Conservation (phyloP, 2,113 vertebrate species). For the Leuciscus idus region DNA sequence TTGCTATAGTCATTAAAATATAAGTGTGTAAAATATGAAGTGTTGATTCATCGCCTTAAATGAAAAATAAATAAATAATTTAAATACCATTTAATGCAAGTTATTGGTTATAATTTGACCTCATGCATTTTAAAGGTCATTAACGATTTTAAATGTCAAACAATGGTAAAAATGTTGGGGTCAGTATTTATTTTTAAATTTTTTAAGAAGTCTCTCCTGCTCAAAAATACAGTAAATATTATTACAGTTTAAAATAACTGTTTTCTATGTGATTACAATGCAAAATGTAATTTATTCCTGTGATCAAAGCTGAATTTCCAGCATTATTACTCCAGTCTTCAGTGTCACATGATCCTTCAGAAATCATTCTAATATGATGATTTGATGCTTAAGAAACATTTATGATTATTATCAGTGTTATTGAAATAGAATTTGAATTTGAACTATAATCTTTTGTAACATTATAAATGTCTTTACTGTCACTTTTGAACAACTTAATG, state of each 20-base stretch:
- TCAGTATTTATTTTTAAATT: no score
- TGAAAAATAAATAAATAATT: no score
- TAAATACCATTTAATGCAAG: no score
- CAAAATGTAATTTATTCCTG: neutral
- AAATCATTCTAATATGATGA: neutral
- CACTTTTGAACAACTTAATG: neutral
- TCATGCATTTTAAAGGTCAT: no score
- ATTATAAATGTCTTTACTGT: neutral
- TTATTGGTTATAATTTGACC: no score
- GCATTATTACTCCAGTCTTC: neutral
- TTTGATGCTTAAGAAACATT: neutral
- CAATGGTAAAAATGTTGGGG: no score
- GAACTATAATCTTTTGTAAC: neutral
- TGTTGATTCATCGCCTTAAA: no score
- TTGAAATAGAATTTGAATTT: neutral
- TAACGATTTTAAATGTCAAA: no score
- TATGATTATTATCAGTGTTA: neutral
- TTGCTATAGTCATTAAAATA: no score
- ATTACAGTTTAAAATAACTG: neutral
- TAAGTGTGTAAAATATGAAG: no score
- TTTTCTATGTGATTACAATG: neutral
- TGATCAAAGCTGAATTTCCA: neutral
- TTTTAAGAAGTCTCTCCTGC: neutral
- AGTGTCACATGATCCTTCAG: neutral
- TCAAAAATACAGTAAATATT: neutral